These are phyloP conservation scores for Diachrysia chrysitis DNA, from an alignment of 2,888 invertebrate species.

Conservation along the genomic window DNA sequence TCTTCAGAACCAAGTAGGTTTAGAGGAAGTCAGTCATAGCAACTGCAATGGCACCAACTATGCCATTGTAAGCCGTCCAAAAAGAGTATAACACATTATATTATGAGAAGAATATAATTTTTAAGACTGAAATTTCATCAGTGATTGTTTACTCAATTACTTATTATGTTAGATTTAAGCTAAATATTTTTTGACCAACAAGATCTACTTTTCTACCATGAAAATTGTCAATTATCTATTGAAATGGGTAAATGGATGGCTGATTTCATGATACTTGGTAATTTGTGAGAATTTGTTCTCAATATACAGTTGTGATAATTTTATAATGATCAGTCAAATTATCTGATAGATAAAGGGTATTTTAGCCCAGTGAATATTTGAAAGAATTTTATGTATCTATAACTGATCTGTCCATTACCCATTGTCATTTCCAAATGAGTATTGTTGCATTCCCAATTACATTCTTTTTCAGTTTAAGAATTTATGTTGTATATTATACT, in stretches of 20 bases:
- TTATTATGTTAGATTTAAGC: constrained; percentile 52
- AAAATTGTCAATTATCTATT: constrained; percentile 13
- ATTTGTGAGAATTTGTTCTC: not conserved
- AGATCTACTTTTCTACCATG: constrained; percentile 9
- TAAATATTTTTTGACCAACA: constrained; percentile 26
- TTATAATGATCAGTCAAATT: not conserved
- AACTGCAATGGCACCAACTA: constrained; percentile 94
- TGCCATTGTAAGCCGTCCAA: constrained; percentile 95
- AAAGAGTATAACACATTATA: constrained; percentile 91
- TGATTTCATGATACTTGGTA: not conserved
- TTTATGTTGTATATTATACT: constrained; percentile 58
- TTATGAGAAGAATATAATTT: constrained; percentile 52
- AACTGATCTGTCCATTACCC: constrained; percentile 22
- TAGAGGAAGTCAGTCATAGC: constrained; percentile 90
- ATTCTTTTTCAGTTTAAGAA: constrained; percentile 52
- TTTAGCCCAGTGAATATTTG: not conserved
- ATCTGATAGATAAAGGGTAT: not conserved
- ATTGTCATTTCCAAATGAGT: constrained; percentile 60
- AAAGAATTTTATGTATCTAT: not conserved
- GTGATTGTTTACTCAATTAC: constrained; percentile 69
- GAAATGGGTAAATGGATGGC: constrained; percentile 2
- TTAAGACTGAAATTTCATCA: constrained; percentile 77
- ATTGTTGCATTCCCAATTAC: constrained; percentile 74
- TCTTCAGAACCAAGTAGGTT: constrained; percentile 81
- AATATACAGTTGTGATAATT: not conserved